Conservation (phyloP, 2,113 vertebrate species). For the Cricetomys ansorgei region DNA sequence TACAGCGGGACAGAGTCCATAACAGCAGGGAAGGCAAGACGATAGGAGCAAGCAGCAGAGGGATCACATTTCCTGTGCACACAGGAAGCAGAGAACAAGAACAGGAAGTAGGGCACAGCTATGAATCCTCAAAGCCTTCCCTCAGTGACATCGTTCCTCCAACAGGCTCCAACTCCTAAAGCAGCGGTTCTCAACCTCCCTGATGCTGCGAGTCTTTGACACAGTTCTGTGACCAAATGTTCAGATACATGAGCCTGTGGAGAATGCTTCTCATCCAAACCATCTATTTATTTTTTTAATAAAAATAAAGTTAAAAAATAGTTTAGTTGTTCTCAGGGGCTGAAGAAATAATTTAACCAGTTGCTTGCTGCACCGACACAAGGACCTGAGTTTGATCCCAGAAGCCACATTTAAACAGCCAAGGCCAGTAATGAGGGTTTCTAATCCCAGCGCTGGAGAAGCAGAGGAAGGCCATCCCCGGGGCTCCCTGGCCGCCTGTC, state of each 20-base stretch:
- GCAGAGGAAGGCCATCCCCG: background rate
- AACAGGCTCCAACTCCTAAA: background rate
- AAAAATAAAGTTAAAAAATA: background rate
- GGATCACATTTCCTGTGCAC: background rate
- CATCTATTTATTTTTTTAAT: background rate
- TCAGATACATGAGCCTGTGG: too few relatives aligned
- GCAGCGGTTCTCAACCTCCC: background rate
- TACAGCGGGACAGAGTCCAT: background rate
- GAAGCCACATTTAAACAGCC: background rate
- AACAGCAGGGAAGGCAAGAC: background rate
- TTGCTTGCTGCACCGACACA: background rate
- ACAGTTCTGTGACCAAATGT: too few relatives aligned
- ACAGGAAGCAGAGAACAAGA: background rate
- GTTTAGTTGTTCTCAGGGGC: background rate
- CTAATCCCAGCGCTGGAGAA: background rate
- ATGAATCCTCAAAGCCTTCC: background rate
- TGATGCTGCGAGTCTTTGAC: too few relatives aligned
- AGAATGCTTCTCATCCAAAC: background rate
- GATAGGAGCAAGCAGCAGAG: background rate
- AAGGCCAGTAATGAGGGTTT: background rate
- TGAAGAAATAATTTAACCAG: background rate
- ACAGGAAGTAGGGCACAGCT: background rate
- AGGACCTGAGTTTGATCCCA: background rate
- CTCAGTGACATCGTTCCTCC: background rate
- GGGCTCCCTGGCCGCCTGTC: background rate